These are phyloP conservation scores for Odocoileus hemionus DNA, from an alignment of 2,113 vertebrate genomes.

Conservation along the genomic window DNA sequence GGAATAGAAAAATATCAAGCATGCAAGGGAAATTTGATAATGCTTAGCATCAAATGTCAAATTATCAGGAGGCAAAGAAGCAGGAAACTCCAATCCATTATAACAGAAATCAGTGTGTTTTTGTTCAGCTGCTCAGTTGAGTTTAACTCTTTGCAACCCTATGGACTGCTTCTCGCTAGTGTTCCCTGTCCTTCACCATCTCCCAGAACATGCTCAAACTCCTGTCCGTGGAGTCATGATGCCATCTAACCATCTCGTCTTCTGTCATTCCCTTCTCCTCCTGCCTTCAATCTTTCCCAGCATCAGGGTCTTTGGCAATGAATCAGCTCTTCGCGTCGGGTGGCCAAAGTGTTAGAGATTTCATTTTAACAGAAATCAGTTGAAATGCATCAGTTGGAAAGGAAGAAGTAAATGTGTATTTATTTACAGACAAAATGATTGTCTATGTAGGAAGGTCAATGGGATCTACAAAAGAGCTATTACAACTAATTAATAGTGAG, in stretches of 20 bases:
- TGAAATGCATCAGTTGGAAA: neutral
- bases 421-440: neutral
- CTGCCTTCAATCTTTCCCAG: neutral
- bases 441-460: neutral
- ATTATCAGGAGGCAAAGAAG: neutral
- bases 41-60: neutral
- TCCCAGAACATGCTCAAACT: neutral
- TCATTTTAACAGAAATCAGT: neutral
- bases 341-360: neutral
- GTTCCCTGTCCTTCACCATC: neutral
- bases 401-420: neutral
- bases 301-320: neutral
- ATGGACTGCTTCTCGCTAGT: neutral
- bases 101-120: neutral
- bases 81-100: neutral
- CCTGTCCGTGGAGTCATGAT: neutral
- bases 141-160: rapidly evolving
- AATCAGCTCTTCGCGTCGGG: neutral
- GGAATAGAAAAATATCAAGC: neutral
- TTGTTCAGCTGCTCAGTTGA: neutral
- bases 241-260: neutral
- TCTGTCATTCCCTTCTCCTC: neutral
- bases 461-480: neutral
- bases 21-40: neutral
- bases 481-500: neutral